Evolutionary conservation across 2,797 vertebrate species (phyloP).

Genomic region (Serranus cabrilla): DNA sequence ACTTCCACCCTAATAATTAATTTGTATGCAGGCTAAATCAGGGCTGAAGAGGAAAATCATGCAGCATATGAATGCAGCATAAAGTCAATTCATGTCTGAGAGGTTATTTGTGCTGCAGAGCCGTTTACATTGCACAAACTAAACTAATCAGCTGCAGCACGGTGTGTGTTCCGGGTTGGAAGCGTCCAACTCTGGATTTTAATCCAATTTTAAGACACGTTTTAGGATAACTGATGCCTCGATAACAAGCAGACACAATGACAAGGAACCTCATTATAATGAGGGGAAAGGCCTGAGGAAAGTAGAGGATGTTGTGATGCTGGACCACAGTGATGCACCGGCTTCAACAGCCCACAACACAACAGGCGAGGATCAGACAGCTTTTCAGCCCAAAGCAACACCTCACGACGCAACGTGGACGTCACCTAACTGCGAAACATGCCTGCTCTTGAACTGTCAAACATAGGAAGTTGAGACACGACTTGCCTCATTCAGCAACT

Average conservation of each 20-base stretch:
- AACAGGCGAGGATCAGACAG: neutral
- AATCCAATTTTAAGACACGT: slow-evolving; percentile 2
- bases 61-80: slow-evolving; percentile 29
- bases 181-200: neutral
- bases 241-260: slow-evolving; percentile 2
- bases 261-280: neutral
- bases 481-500: neutral
- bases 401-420: slow-evolving; percentile 33
- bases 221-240: slow-evolving; percentile 5
- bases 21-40: slow-evolving; percentile 36
- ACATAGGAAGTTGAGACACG: slow-evolving; percentile 32
- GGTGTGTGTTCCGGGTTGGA: neutral
- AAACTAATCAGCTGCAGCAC: slow-evolving; percentile 4
- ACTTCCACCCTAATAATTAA: slow-evolving; percentile 34
- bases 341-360: neutral
- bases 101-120: slow-evolving; percentile 16
- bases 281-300: neutral
- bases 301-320: neutral
- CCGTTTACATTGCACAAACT: slow-evolving; percentile 1
- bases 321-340: neutral
- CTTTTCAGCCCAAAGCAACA: neutral
- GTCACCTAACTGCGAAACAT: slow-evolving; percentile 42
- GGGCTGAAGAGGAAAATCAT: slow-evolving; percentile 24
- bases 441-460: slow-evolving; percentile 26
- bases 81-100: slow-evolving; percentile 36